Conservation (phyloP, 2,888 invertebrate genomes). For the Caenorhabditis drosophilae region DNA sequence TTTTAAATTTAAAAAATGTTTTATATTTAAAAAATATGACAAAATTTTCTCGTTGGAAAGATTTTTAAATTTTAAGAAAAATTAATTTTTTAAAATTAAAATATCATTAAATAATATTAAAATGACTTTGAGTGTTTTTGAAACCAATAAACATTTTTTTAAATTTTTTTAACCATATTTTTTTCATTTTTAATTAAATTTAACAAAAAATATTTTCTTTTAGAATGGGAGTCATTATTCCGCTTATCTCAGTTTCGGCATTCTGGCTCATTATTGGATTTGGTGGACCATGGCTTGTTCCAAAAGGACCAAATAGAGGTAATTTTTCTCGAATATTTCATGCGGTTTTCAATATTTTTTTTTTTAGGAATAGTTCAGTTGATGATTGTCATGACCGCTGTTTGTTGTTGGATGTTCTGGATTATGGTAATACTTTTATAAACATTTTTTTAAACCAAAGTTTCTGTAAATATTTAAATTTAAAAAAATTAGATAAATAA, state of each 20-base stretch:
- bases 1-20: neutral
- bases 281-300: conserved; percentile 68
- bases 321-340: conserved; percentile 2
- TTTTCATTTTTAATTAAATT: neutral
- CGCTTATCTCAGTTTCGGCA: conserved; percentile 68
- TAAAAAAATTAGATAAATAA: no score
- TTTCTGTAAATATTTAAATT: conserved; percentile 2
- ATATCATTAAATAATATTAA: no score
- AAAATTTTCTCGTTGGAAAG: no score
- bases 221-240: conserved; percentile 63
- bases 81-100: no score
- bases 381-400: conserved; percentile 72
- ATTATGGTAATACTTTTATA: conserved; percentile 67
- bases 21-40: no score
- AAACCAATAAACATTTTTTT: no score
- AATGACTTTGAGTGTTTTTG: no score
- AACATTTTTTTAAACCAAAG: neutral
- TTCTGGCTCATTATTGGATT: conserved; percentile 68
- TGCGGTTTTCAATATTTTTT: conserved; percentile 1
- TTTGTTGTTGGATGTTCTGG: conserved; percentile 72
- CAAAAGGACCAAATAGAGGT: conserved; percentile 69
- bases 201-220: conserved; percentile 2
- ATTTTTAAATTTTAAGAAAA: no score
- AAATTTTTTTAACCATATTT: neutral
- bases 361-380: conserved; percentile 71